Evolutionary conservation across 2,113 vertebrate species (phyloP).

Genomic region (Anolis carolinensis): DNA sequence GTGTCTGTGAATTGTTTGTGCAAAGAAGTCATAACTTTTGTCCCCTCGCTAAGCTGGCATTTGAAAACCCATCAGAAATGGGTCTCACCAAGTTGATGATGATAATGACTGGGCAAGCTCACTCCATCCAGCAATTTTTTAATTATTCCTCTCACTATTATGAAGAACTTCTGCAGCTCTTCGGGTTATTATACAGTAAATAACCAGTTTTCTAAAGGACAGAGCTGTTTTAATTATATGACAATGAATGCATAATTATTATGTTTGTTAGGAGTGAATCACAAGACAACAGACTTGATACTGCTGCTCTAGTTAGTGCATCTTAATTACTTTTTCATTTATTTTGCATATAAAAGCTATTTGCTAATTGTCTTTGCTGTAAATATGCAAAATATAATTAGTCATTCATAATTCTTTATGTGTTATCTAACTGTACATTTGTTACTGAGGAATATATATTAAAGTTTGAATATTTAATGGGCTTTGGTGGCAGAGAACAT

Average conservation of each 20-base stretch:
- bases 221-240: constrained; percentile 89
- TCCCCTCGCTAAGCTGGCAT: constrained; percentile 3
- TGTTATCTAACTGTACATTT: constrained; percentile 88
- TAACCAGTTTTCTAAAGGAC: constrained; percentile 87
- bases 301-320: constrained; percentile 84
- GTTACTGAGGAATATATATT: constrained; percentile 85
- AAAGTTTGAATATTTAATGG: constrained; percentile 84
- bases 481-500: constrained; percentile 69
- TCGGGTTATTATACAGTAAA: constrained; percentile 85
- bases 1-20: not conserved
- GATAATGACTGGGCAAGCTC: constrained; percentile 72
- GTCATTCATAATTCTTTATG: constrained; percentile 87
- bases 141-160: constrained; percentile 83
- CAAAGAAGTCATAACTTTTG: not conserved
- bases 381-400: constrained; percentile 90
- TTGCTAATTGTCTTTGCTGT: constrained; percentile 89
- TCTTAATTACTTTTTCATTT: constrained; percentile 91
- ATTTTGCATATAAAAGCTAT: constrained; percentile 91
- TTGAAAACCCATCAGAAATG: constrained; percentile 55
- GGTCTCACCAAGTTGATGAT: constrained; percentile 71
- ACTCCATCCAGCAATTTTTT: constrained; percentile 78
- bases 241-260: constrained; percentile 90
- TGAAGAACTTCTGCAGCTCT: constrained; percentile 83
- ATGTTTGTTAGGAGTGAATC: constrained; percentile 88
- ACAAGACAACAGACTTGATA: constrained; percentile 87